phyloP scores from a whole-genome alignment of 2,888 invertebrate genomes.

The Heliconius aoede region DNA sequence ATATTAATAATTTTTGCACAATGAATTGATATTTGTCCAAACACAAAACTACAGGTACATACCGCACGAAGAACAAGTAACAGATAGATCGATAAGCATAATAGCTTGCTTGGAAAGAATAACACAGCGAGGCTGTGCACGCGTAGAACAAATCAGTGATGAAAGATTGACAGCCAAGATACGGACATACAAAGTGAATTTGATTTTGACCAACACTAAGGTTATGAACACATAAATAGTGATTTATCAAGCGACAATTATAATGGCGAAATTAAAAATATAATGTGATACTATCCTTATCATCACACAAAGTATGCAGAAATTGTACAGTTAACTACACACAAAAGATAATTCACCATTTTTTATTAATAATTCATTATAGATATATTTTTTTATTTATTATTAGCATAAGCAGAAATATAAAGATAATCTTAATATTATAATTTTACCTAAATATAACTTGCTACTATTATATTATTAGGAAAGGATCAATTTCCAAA shows the following conservation, averaged over 20 bases:
- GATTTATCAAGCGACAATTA: slow-evolving; percentile 10
- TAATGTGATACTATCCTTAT: neutral
- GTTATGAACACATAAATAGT: slow-evolving; percentile 35
- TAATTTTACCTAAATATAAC: neutral
- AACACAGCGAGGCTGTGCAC: slow-evolving; percentile 51
- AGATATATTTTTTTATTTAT: neutral
- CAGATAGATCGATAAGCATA: slow-evolving; percentile 51
- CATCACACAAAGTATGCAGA: neutral
- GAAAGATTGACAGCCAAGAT: slow-evolving; percentile 52
- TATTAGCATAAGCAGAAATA: neutral
- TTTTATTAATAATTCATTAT: no score
- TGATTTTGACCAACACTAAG: slow-evolving; percentile 44
- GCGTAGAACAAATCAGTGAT: slow-evolving; percentile 53
- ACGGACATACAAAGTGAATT: slow-evolving; percentile 43
- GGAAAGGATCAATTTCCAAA: neutral
- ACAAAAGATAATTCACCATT: neutral
- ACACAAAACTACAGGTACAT: slow-evolving; percentile 42
- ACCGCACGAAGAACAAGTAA: slow-evolving; percentile 47
- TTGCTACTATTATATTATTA: neutral
- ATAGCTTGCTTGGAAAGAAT: slow-evolving; percentile 48
- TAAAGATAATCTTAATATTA: neutral
- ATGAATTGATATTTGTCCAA: slow-evolving; percentile 41
- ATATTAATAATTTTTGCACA: neutral
- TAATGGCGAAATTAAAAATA: slow-evolving; percentile 8
- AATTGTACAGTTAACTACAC: neutral